Conservation (phyloP, 2,113 vertebrate species). For the Otolemur garnettii region DNA sequence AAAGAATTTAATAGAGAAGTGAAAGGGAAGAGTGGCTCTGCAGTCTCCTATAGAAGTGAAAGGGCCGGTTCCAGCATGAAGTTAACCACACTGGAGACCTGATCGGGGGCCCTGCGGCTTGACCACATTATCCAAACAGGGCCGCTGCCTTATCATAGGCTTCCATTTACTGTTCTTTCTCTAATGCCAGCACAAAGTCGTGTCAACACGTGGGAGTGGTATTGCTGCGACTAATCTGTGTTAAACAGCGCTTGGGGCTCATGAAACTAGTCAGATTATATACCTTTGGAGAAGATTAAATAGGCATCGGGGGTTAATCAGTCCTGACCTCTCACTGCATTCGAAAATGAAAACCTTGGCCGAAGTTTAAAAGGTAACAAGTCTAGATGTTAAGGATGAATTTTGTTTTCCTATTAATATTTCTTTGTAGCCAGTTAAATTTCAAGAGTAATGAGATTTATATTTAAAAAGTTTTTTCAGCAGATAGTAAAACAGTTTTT, state of each 20-base stretch:
- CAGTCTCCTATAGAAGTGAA: background rate
- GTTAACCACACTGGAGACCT: background rate
- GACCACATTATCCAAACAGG: background rate
- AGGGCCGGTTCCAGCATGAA: background rate
- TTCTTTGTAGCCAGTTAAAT: background rate
- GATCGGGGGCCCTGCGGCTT: background rate
- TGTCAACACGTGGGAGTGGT: background rate
- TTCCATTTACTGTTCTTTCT: background rate
- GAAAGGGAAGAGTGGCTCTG: background rate
- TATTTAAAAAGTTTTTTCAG: conserved; percentile 58
- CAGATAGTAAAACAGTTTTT: background rate
- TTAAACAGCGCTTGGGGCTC: conserved; percentile 8
- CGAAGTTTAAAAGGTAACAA: conserved; percentile 64
- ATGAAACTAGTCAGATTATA: conserved; percentile 26
- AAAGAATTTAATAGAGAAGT: background rate
- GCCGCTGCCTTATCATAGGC: background rate
- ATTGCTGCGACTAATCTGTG: conserved; percentile 50
- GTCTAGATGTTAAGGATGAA: background rate
- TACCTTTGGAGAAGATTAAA: conserved; percentile 48
- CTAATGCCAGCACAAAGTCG: conserved; percentile 29
- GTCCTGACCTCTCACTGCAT: background rate
- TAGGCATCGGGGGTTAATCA: background rate
- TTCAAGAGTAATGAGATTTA: conserved; percentile 51
- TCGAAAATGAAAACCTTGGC: background rate
- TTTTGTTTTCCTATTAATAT: background rate